Evolutionary conservation across 2,888 invertebrate genomes (phyloP).

Genomic region (Flexamia atlantica): DNA sequence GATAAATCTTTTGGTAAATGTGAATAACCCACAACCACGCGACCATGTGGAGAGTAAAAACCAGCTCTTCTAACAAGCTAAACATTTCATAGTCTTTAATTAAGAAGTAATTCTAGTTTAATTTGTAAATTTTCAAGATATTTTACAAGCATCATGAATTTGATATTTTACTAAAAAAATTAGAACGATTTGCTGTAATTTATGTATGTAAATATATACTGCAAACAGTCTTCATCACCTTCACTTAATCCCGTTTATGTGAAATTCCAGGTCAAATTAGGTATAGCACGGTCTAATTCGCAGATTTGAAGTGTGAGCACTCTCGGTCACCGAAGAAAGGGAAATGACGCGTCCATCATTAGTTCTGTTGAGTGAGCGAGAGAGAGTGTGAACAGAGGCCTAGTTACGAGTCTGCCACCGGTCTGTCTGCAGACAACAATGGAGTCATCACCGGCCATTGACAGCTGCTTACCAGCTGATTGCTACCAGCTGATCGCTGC

Average conservation of each 20-base stretch:
- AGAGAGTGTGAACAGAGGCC: conserved; percentile 37
- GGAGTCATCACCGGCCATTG: conserved; percentile 38
- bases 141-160: no score
- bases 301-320: conserved; percentile 12
- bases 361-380: conserved; percentile 30
- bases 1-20: no score
- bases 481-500: conserved; percentile 19
- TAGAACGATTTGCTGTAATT: no score
- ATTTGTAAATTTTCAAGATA: no score
- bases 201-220: no score
- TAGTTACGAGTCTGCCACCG: conserved; percentile 16
- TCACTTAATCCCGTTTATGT: background rate
- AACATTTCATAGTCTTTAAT: no score
- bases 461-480: conserved; percentile 32
- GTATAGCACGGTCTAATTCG: conserved; percentile 30
- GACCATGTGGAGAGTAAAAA: no score
- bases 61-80: no score
- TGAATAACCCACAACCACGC: no score
- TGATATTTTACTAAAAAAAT: no score
- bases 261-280: background rate
- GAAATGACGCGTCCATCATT: conserved; percentile 31
- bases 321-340: conserved; percentile 10
- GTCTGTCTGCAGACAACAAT: conserved; percentile 36
- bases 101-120: no score
- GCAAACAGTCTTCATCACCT: no score